These are phyloP conservation scores for Calliphora vicina DNA, from an alignment of 1,140 invertebrate genomes.

Conservation along the genomic window DNA sequence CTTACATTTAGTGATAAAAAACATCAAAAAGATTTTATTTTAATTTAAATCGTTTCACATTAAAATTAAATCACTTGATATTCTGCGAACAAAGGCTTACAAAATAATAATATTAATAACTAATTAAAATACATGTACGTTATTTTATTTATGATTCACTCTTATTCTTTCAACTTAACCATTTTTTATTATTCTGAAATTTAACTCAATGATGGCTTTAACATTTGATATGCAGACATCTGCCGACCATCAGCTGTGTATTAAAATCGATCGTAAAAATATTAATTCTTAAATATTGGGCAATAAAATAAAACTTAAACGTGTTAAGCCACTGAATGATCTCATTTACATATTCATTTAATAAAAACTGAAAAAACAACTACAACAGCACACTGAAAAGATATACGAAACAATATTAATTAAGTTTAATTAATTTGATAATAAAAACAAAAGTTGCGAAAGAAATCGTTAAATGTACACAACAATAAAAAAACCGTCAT, in stretches of 20 bases:
- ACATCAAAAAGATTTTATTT: too few species aligned
- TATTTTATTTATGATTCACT: not conserved
- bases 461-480: not conserved
- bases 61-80: too few species aligned
- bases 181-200: not conserved
- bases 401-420: not conserved
- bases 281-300: constrained; percentile 31
- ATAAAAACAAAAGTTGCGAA: not conserved
- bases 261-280: constrained; percentile 19
- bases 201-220: too few species aligned
- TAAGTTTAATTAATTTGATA: not conserved
- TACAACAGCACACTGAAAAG: not conserved
- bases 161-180: not conserved
- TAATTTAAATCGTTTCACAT: not conserved
- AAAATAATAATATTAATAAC: not conserved
- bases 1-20: too few species aligned
- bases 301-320: constrained; percentile 31
- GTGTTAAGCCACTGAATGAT: constrained; percentile 32
- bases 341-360: constrained; percentile 23
- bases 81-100: not conserved
- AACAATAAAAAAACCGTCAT: not conserved
- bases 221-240: not conserved
- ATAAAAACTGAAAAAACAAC: not conserved
- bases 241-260: not conserved
- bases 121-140: not conserved